Evolutionary conservation across 2,888 invertebrate genomes (phyloP).

Genomic region (Calameuta filiformis): DNA sequence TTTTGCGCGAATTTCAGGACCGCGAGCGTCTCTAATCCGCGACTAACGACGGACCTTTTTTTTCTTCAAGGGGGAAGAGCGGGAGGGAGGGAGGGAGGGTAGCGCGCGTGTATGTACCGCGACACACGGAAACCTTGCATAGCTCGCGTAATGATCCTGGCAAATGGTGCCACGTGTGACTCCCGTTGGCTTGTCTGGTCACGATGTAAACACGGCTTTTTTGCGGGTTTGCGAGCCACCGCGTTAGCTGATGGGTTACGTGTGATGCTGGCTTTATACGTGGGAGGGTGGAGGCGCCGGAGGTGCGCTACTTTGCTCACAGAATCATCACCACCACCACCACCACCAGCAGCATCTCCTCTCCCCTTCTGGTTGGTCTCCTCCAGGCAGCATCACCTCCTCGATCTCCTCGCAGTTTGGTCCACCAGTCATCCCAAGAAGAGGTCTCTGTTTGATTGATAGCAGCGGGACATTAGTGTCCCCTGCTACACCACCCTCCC

Average conservation of each 20-base stretch:
- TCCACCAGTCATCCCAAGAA: constrained; percentile 1
- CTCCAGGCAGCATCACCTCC: background rate
- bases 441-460: constrained; percentile 21
- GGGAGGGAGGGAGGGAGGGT: no score
- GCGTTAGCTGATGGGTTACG: background rate
- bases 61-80: background rate
- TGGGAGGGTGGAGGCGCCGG: background rate
- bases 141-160: background rate
- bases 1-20: background rate
- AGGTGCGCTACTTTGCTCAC: background rate
- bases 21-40: background rate
- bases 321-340: background rate
- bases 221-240: constrained; percentile 1
- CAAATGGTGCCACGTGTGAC: constrained; percentile 3
- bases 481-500: background rate
- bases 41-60: background rate
- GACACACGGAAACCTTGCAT: background rate
- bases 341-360: background rate
- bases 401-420: constrained; percentile 1
- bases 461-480: constrained; percentile 22
- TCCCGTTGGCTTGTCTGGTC: constrained; percentile 14
- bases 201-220: constrained; percentile 21
- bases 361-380: background rate
- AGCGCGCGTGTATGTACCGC: no score
- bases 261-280: background rate